phyloP scores from a whole-genome alignment of 2,113 vertebrate species.

The Phyllopteryx taeniolatus region DNA sequence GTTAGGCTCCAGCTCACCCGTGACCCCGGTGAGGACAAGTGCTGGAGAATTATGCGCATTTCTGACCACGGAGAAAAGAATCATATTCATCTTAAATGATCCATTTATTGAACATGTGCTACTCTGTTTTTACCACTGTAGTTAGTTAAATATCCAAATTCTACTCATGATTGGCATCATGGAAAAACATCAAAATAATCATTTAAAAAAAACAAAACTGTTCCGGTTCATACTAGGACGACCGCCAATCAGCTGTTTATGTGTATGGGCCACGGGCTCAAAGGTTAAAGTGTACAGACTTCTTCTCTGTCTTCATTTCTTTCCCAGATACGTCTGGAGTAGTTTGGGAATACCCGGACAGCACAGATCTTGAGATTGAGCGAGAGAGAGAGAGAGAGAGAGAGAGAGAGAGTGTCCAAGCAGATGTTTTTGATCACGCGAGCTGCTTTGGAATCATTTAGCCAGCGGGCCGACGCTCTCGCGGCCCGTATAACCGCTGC shows the following conservation, averaged over 20 bases:
- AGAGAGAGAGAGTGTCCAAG: slow-evolving; percentile 14
- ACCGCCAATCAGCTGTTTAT: background rate
- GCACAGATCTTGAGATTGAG: slow-evolving; percentile 20
- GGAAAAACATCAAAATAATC: background rate
- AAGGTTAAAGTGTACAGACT: background rate
- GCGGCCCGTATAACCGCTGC: slow-evolving; percentile 14
- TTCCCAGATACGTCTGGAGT: slow-evolving; percentile 23
- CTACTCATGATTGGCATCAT: background rate
- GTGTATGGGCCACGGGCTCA: background rate
- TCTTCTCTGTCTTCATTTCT: slow-evolving; percentile 8
- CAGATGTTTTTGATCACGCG: slow-evolving; percentile 20
- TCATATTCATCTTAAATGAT: background rate
- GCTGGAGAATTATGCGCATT: background rate
- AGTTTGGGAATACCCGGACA: slow-evolving; percentile 26
- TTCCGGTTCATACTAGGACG: background rate
- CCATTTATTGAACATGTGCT: background rate
- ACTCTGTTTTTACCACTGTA: background rate
- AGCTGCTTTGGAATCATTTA: slow-evolving; percentile 35
- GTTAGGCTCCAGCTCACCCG: background rate
- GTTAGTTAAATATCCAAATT: background rate
- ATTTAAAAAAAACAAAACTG: background rate
- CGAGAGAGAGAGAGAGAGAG: slow-evolving; percentile 17
- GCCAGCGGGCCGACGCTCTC: slow-evolving; percentile 26
- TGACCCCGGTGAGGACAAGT: background rate
- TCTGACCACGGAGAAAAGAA: background rate